Evolutionary conservation across 1,140 invertebrate species (phyloP).

Genomic region (Apis laboriosa): DNA sequence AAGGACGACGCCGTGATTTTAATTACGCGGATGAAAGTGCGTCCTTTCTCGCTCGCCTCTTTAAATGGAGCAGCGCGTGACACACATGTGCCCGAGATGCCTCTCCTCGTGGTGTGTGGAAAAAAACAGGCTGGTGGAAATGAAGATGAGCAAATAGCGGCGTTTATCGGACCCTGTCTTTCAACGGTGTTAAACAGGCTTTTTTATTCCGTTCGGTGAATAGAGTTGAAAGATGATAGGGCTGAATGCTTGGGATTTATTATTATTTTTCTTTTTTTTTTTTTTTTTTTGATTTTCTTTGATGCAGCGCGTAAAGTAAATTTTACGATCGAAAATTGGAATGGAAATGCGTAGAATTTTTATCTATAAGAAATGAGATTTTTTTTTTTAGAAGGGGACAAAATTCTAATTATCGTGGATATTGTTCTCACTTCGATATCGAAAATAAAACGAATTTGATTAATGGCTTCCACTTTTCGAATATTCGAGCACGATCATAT

Average conservation of each 20-base stretch:
- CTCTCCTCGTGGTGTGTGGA: neutral
- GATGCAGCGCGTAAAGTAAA: too few relatives aligned
- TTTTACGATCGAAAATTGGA: too few relatives aligned
- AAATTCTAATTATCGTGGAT: too few relatives aligned
- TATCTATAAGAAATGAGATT: too few relatives aligned
- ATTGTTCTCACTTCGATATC: too few relatives aligned
- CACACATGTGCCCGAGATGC: slow-evolving; percentile 27
- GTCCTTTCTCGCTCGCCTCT: slow-evolving; percentile 23
- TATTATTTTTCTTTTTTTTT: too few relatives aligned
- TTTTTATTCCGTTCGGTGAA: neutral
- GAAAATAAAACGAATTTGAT: neutral
- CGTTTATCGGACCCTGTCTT: neutral
- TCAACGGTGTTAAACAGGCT: neutral
- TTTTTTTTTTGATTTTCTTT: too few relatives aligned
- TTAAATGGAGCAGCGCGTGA: slow-evolving; percentile 45
- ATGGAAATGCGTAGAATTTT: too few relatives aligned
- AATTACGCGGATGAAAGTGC: slow-evolving; percentile 78
- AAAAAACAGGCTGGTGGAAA: slow-evolving; percentile 5
- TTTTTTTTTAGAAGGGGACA: too few relatives aligned
- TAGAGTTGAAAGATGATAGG: too few relatives aligned
- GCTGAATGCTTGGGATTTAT: too few relatives aligned
- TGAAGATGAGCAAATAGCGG: neutral
- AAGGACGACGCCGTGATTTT: slow-evolving; percentile 75
- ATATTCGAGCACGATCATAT: neutral
- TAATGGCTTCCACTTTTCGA: neutral